Base-by-base conservation (phyloP, 2,797 vertebrate genomes). In the Gastrophryne carolinensis region DNA sequence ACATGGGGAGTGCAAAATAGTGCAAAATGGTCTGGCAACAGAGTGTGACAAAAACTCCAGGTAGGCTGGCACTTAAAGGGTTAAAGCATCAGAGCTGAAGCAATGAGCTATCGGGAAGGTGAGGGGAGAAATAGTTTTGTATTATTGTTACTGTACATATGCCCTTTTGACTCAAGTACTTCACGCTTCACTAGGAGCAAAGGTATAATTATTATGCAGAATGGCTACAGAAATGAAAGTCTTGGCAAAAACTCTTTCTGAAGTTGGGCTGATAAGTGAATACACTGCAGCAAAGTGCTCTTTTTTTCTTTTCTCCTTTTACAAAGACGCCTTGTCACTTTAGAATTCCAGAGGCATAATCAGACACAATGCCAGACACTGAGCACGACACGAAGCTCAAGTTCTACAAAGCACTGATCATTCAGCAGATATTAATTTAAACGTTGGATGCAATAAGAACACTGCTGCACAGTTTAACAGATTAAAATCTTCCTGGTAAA, bases 381-480 rank as follows among this genome's bases (percentile, higher is more conserved):
- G 83, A 89, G 80, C 80, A 84, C 82, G 83, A 83, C 66, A 86
- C 75, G 86, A 83, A 85, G 76, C 71, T 72, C 65, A 84, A 80
- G 74, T 83, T 86, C 74, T 83, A 83, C 69, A 83, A 86, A 85
- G 78, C 60, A 68, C 74, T 58, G 77, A 73, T 91, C 87, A 86
- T 86, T 91, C 89, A 88, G 82, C 88, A 92, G 81, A 85, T 90
- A 88, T 85, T 91, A 87, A 92, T 90, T 89, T 88, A 81, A 84
- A 84, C 78, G 68, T 71, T 77, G 72, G 80, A 85, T 82, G 83
- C 79, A 80, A 85, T 81, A 79, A 65, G 73, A 72, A 82, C 70
- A 75, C 61, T 80, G 78, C 83, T 75, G 79, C 83, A 75, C 78
- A 85, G 84, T 72, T 78, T 80, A 84, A 76, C 77, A 85, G 75